Base-by-base conservation (phyloP, 2,888 invertebrate species). In the Eubasilissa splendida region DNA sequence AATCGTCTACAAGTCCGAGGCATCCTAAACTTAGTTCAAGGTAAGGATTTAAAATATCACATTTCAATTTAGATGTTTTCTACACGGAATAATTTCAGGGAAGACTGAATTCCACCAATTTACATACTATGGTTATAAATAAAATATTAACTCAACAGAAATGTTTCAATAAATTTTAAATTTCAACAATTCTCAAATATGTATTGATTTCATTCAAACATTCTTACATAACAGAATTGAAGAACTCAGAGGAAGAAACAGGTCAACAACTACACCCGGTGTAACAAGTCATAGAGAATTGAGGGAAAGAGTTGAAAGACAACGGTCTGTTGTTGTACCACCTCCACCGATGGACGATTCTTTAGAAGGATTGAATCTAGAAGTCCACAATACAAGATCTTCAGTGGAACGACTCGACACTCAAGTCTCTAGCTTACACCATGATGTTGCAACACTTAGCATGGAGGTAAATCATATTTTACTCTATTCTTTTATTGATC, bases 401-500 rank as follows among this genome's bases (percentile, higher is more conserved):
- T 91, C 90, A 8, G 93, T 95, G 12, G 96, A 96, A 85, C 91
- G 95, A 85, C 90, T 96, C 60, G 96, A 96, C 86, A 94, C 94
- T 0, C 96, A 96, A 87, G 95, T 96, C 73, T 93, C 95, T 12
- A 94, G 94, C 66, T 88, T 96, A 83, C 96, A 96, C 86, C 95
- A 96, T 85, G 96, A 97, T 87, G 96, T 97, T 31, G 96, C 96
- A 0, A 94, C 95, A 42, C 91, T 97, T 63, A 96, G 96, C 86
- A 93, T 94, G 88, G 96, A 96, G 92, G 95, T 93, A 87, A 88
- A 87, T 84, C 77, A 80, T 80, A 63, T 33, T 5, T 7, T 9
- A 10, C 65, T 77, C 33, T 58, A 14, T 68, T 8, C 0, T 68
- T 8, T 1, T 54, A 33, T 33, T 2, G 2, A 33, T 12, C 33